Evolutionary conservation across 2,113 vertebrate species (phyloP).

Genomic region (rat (Rattus norvegicus)): GRCr8 NC_086019.1:108640001-108640500

Average conservation of each 20-base stretch:
- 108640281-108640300: too few species aligned
- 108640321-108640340: neutral
- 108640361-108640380: neutral
- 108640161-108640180: neutral
- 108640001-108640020: neutral
- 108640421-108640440: neutral
- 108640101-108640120: neutral
- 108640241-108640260: neutral
- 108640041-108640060: conserved; percentile 26
- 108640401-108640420: neutral
- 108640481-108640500: neutral
- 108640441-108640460: neutral
- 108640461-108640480: neutral
- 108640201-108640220: too few species aligned
- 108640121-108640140: neutral
- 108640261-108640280: too few species aligned
- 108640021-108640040: conserved; percentile 60
- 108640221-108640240: neutral
- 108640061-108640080: conserved; percentile 59
- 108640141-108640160: neutral
- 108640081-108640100: neutral
- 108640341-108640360: neutral
- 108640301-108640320: neutral
- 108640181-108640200: neutral
- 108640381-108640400: neutral